Percentiles rank a stretch among this genome's conserved stretches.
phyloP scores from a whole-genome alignment of 1,140 invertebrate genomes.

The Orchestia grillus region DNA sequence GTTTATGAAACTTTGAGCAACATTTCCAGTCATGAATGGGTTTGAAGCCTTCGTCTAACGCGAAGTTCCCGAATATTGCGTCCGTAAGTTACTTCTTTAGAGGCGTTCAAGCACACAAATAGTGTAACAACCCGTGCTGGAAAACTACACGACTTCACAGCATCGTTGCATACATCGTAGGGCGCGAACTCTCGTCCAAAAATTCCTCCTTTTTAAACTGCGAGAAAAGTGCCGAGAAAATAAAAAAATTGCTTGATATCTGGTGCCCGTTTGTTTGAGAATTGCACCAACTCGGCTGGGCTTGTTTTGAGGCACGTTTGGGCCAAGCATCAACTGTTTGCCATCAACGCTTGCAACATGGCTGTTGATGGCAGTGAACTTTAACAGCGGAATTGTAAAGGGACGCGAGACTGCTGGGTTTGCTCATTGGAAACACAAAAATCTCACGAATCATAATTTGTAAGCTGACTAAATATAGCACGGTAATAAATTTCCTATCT shows the following conservation, averaged over 20 bases:
- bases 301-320: background rate
- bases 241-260: background rate
- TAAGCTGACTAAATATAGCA: background rate
- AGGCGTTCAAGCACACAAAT: background rate
- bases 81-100: background rate
- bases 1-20: background rate
- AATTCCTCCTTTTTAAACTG: background rate
- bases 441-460: background rate
- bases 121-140: background rate
- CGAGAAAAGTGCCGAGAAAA: background rate
- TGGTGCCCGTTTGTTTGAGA: background rate
- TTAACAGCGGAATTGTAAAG: background rate
- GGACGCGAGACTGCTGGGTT: background rate
- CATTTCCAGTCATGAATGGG: background rate
- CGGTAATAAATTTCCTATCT: background rate
- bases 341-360: background rate
- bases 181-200: background rate
- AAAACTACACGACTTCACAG: background rate
- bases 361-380: background rate
- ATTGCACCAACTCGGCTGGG: background rate
- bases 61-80: background rate
- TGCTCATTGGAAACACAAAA: background rate
- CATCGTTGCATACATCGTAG: background rate
- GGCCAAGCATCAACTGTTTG: slow-evolving; percentile 6
- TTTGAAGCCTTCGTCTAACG: background rate